Base-by-base conservation (phyloP, 1,140 invertebrate species). In the Odontomachus brunneus region DNA sequence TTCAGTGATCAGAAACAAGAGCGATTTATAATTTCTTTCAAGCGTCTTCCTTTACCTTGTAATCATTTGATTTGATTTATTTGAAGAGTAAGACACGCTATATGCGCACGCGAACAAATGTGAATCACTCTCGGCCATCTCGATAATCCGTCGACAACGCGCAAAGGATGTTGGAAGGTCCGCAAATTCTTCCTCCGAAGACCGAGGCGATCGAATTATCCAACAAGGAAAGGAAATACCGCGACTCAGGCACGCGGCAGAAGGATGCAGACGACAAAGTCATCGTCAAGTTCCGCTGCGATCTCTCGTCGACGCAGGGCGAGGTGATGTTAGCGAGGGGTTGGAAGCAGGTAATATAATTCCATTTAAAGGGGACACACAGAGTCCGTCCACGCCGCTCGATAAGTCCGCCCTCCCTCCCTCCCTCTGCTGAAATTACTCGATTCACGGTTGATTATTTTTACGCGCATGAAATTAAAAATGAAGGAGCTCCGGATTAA, bases 321-420 rank as follows among this genome's bases (percentile, higher is more conserved):
- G 89, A 81, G 51, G 91, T 92, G 53, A 90, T 92, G 87, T 67
- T 91, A 29, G 84, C 91, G 9, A 86, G 91, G 89, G 91, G 91
- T 76, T 92, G 91, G 91, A 78, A 11, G 12, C 87, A 89, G 85
- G 91, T 92, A 90, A 90, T 83, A 69, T 76, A 53, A 49, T 44
- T 44, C 38, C 38, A 11, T 44, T 44, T 7, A 44, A 2, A 44
- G 9, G 38, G 38, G 9, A 44, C 38, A 11, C 0, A 9, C n/a
- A n/a, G n/a, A n/a, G n/a, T n/a, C n/a, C n/a, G n/a, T n/a, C n/a
- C n/a, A n/a, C n/a, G n/a, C n/a, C 38, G 38, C 38, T 44, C 38
- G 9, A 44, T 44, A 7, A 44, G 38, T 7, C n/a, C n/a, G n/a
- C n/a, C n/a, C n/a, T n/a, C n/a, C n/a, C n/a, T n/a, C n/a, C n/a